phyloP scores from a whole-genome alignment of 2,113 vertebrate species.

The Scytalopus superciliaris region DNA sequence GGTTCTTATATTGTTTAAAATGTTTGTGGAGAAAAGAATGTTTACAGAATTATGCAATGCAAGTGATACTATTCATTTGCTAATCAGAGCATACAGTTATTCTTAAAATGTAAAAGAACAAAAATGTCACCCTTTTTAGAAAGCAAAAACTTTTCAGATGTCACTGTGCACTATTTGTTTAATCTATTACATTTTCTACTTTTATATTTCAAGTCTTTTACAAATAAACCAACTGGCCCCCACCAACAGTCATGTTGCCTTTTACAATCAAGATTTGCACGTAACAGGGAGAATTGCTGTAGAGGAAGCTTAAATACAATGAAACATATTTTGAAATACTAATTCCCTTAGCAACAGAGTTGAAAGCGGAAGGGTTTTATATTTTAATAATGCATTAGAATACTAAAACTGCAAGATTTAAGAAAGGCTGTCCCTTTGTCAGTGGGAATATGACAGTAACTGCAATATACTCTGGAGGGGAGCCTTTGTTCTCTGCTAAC shows the following conservation, averaged over 20 bases:
- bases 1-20: not conserved
- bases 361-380: not conserved
- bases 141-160: not conserved
- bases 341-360: constrained; percentile 18
- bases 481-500: constrained; percentile 48
- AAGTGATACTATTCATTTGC: not conserved
- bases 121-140: not conserved
- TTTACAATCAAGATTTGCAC: constrained; percentile 11
- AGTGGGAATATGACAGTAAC: constrained; percentile 39
- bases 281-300: not conserved
- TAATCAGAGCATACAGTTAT: not conserved
- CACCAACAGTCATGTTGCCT: not conserved
- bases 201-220: not conserved
- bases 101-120: not conserved
- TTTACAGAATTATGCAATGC: not conserved
- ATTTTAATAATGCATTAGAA: constrained; percentile 56
- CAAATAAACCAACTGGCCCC: not conserved
- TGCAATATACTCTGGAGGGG: constrained; percentile 35
- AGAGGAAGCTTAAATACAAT: constrained; percentile 44
- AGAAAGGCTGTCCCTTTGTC: constrained; percentile 46
- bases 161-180: not conserved
- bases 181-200: not conserved
- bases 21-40: not conserved
- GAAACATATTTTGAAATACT: constrained; percentile 38
- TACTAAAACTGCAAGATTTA: constrained; percentile 37